phyloP scores from a whole-genome alignment of 1,140 invertebrate species.

The Metopolophium dirhodum region DNA sequence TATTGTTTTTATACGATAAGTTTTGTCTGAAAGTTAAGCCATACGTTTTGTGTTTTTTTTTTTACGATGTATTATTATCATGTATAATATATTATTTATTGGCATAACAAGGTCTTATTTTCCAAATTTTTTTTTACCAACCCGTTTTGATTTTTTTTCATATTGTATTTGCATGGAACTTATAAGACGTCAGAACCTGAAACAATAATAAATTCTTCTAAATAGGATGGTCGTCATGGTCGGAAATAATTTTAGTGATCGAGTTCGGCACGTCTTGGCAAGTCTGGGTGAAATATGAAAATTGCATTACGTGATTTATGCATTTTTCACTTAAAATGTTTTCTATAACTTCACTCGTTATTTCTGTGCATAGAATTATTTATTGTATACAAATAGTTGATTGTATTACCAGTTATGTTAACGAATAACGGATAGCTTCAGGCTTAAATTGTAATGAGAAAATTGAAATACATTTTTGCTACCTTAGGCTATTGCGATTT shows the following conservation, averaged over 20 bases:
- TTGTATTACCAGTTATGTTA: neutral
- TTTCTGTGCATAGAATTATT: neutral
- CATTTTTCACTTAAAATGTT: neutral
- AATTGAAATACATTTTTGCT: neutral
- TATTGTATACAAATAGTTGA: neutral
- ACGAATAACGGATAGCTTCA: neutral
- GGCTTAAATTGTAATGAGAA: neutral
- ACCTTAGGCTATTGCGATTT: neutral
- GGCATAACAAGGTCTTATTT: neutral
- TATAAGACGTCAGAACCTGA: neutral
- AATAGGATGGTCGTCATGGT: neutral
- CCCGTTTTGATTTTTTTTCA: neutral
- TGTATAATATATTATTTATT: neutral
- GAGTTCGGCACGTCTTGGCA: neutral
- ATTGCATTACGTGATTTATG: constrained; percentile 6
- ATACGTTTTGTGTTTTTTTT: neutral
- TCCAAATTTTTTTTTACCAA: neutral
- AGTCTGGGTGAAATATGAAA: neutral
- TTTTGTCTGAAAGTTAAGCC: neutral
- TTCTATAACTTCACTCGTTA: neutral
- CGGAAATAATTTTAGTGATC: constrained; percentile 2
- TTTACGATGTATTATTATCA: no score
- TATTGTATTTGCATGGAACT: neutral
- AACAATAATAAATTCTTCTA: constrained; percentile 31
- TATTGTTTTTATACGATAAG: neutral